A percentile compares a stretch with the other conserved stretches of the same genome.
Conservation (phyloP, 2,888 invertebrate species). For the Rhagium mordax region DNA sequence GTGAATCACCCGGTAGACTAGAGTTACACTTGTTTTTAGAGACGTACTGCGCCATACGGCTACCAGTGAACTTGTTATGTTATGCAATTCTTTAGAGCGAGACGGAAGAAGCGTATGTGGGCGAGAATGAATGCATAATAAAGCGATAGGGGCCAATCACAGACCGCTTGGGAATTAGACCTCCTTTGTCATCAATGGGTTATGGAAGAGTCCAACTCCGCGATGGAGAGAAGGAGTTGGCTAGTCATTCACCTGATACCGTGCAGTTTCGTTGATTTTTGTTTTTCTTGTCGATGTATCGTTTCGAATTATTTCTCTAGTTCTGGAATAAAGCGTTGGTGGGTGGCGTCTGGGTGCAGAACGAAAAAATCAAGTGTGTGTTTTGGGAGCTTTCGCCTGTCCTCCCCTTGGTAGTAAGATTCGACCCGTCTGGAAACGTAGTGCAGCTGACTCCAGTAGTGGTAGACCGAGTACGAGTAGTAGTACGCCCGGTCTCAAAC, state of each 20-base stretch:
- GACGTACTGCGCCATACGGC: conserved; percentile 48
- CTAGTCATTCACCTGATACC: background rate
- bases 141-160: conserved; percentile 74
- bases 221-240: conserved; percentile 62
- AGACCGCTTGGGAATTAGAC: conserved; percentile 69
- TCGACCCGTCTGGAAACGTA: conserved; percentile 69
- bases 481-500: conserved; percentile 67
- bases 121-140: conserved; percentile 67
- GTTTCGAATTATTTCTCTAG: background rate
- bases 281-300: background rate
- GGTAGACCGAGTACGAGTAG: conserved; percentile 67
- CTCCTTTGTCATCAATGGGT: conserved; percentile 82
- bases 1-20: conserved; percentile 36
- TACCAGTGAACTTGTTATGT: conserved; percentile 49
- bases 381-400: conserved; percentile 26
- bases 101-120: conserved; percentile 56
- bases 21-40: conserved; percentile 39
- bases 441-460: conserved; percentile 70
- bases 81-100: conserved; percentile 66
- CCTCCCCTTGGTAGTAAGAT: conserved; percentile 66
- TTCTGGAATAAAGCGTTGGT: conserved; percentile 34
- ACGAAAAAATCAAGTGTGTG: background rate
- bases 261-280: background rate
- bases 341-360: conserved; percentile 7
- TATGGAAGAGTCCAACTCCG: conserved; percentile 76